Evolutionary conservation across 1,140 invertebrate genomes (phyloP), one percentile per base, ranked within the genome.

Genomic region (Hyposmocoma kahamanoa): DNA sequence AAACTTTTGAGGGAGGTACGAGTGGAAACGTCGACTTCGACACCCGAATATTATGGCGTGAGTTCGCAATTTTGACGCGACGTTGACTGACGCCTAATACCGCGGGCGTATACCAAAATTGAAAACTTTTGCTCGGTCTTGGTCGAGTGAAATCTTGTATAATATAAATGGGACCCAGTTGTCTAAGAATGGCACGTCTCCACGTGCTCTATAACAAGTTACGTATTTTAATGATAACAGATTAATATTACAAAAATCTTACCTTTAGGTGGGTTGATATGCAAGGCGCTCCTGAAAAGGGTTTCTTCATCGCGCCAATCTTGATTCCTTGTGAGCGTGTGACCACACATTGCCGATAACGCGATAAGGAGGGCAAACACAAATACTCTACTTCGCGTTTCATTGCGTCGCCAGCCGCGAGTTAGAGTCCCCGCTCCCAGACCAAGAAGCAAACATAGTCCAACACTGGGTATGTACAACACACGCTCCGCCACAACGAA

Each of bases 251-350:
- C 20, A 24, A 48, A 47, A 46, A 19, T 73, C 88, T 91, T 86
- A 98, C 97, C 96, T 95, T 99, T 99, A n/a, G 97, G 96, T 47
- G 97, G 97, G 87, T 99, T 99, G 58, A 98, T 91, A 42, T 90
- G 81, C 42, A 99, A 90, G 6, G 97, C 97, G 32, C 97, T 96
- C 60, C 92, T 88, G 83, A 98, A 99, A 1, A 99, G 89, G 53
- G 91, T 93, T 86, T 98, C 97, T 84, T 99, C 97, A 55, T 96
- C 92, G 45, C 88, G 85, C 97, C 97, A 99, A 75, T 98, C 97
- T 41, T 88, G 79, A 78, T 99, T 99, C 51, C 97, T 86, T 19
- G 89, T 69, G 52, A 97, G 71, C 0, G 97, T 99, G 54, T 92
- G 89, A 0, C 90, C 89, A 57, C 93, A 91, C 67, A 96, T 91